Percentiles rank a stretch among this genome's conserved stretches.
phyloP scores from a whole-genome alignment of 1,140 invertebrate species.

The Asbolus verrucosus region DNA sequence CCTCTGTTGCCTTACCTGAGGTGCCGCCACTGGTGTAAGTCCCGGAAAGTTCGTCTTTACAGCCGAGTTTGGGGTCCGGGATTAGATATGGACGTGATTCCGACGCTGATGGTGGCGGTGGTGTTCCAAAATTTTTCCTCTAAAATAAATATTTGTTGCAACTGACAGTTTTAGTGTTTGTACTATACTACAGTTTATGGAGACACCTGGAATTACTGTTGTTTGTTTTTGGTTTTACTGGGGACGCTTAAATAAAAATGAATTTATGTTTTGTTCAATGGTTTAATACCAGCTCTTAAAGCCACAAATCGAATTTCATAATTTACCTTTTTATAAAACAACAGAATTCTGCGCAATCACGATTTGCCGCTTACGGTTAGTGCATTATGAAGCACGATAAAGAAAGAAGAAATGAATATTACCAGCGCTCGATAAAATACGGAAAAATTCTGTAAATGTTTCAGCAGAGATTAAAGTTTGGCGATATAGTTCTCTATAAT shows the following conservation, averaged over 20 bases:
- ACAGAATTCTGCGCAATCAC: too few relatives aligned
- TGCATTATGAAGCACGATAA: too few relatives aligned
- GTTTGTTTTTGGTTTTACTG: conserved; percentile 48
- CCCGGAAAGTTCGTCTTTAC: conserved; percentile 20
- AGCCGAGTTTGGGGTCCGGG: conserved; percentile 22
- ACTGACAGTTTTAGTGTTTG: conserved; percentile 46
- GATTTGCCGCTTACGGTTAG: too few relatives aligned
- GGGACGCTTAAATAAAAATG: conserved; percentile 44
- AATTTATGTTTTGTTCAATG: conserved; percentile 17
- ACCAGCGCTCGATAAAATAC: too few relatives aligned
- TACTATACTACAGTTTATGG: conserved; percentile 42
- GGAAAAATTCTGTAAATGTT: too few relatives aligned
- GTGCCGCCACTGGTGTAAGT: not conserved
- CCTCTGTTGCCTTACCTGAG: too few relatives aligned
- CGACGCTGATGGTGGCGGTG: conserved; percentile 25
- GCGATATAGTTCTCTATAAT: too few relatives aligned
- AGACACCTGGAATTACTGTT: conserved; percentile 46
- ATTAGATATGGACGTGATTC: conserved; percentile 39
- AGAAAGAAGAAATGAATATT: too few relatives aligned
- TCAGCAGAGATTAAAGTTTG: too few relatives aligned
- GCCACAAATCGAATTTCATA: too few relatives aligned
- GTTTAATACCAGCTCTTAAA: not conserved
- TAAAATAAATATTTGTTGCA: conserved; percentile 46
- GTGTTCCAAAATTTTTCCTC: conserved; percentile 42
- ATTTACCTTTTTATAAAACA: too few relatives aligned